Conservation (phyloP, 2,113 vertebrate genomes). For the Anhinga anhinga region DNA sequence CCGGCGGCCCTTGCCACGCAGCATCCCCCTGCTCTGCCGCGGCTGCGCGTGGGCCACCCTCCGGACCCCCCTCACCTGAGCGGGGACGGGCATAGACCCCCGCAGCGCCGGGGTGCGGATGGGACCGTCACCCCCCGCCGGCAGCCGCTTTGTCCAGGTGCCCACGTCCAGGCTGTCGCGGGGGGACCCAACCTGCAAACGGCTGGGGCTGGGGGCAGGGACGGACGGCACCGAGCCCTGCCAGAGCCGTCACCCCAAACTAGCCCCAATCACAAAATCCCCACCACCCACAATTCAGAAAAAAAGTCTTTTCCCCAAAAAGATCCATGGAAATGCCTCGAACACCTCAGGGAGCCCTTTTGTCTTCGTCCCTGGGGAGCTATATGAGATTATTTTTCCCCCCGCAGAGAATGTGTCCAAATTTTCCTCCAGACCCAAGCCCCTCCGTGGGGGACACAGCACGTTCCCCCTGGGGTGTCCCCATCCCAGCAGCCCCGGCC, state of each 20-base stretch:
- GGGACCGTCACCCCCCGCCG: fast-evolving
- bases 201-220: background rate
- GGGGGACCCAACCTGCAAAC: fast-evolving
- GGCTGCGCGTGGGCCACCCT: fast-evolving
- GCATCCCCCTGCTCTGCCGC: background rate
- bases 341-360: background rate
- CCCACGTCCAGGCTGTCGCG: fast-evolving
- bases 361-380: background rate
- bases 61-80: background rate
- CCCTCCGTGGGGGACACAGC: background rate
- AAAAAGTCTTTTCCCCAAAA: background rate
- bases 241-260: background rate
- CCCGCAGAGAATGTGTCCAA: background rate
- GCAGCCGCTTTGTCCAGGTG: background rate
- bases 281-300: background rate
- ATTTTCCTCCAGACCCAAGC: background rate
- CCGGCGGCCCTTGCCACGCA: fast-evolving
- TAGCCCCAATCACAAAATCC: background rate
- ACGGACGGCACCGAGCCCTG: background rate
- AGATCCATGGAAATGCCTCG: background rate
- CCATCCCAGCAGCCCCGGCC: background rate
- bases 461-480: background rate
- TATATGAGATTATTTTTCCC: fast-evolving
- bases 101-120: background rate
- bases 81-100: background rate